These are phyloP conservation scores for Apoda limacodes DNA, from an alignment of 2,888 invertebrate species.

Conservation along the genomic window DNA sequence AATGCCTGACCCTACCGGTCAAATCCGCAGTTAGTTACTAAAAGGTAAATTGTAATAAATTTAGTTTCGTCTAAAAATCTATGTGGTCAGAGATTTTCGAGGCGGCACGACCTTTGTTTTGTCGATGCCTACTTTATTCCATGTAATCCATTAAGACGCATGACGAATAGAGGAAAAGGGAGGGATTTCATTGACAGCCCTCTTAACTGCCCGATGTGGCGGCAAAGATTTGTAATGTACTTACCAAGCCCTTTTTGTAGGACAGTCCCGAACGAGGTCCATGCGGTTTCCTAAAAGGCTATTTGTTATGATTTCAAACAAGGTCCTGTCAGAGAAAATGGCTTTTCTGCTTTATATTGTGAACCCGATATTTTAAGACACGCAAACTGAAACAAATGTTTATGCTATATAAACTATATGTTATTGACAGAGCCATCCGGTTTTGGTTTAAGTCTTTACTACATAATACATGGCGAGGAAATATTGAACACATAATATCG, in stretches of 20 bases:
- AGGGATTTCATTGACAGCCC: constrained; percentile 58
- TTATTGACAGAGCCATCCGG: too few relatives aligned
- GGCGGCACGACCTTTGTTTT: constrained; percentile 56
- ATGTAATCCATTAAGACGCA: constrained; percentile 64
- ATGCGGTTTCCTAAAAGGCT: constrained; percentile 65
- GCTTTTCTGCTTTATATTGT: constrained; percentile 59
- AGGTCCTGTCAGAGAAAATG: constrained; percentile 60
- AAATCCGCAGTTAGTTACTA: constrained; percentile 62
- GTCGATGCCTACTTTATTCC: constrained; percentile 62
- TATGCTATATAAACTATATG: constrained; percentile 16
- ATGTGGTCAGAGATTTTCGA: constrained; percentile 61
- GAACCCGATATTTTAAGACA: constrained; percentile 47
- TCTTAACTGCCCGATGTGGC: constrained; percentile 49
- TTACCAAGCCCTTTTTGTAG: constrained; percentile 55
- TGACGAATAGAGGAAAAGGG: constrained; percentile 54
- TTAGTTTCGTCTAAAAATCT: constrained; percentile 63
- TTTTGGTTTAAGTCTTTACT: too few relatives aligned
- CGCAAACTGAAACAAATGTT: constrained; percentile 35
- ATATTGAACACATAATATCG: too few relatives aligned
- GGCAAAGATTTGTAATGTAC: constrained; percentile 62
- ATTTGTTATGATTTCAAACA: constrained; percentile 68
- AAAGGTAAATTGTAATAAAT: constrained; percentile 68
- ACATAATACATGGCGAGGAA: too few relatives aligned
- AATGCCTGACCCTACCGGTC: too few relatives aligned
- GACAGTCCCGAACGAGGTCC: constrained; percentile 55